Evolutionary conservation across 2,888 invertebrate species (phyloP).

Genomic region (Nephrocerus scutellatus): DNA sequence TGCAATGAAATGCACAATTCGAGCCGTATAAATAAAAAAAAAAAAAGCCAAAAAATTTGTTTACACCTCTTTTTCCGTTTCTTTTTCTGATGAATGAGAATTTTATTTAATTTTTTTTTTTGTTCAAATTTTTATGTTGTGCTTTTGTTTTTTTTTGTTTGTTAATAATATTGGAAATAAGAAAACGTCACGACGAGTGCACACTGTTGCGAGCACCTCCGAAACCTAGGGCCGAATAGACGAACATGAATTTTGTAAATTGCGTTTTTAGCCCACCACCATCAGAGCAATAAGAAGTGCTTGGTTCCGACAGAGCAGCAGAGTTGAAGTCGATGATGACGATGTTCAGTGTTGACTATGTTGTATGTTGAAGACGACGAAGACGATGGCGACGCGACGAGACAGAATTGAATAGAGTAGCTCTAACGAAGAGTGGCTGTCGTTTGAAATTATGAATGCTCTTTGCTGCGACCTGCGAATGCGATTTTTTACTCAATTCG

Average conservation of each 20-base stretch:
- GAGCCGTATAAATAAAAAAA: conserved; percentile 2
- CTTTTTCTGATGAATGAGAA: conserved; percentile 9
- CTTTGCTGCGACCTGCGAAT: too few species aligned
- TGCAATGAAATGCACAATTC: too few species aligned
- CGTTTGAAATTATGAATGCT: too few species aligned
- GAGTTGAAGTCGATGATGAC: too few species aligned
- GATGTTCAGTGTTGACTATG: too few species aligned
- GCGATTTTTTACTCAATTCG: too few species aligned
- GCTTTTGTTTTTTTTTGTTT: conserved; percentile 21
- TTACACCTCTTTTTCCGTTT: conserved; percentile 9
- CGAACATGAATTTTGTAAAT: conserved; percentile 46
- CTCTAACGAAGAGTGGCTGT: too few species aligned
- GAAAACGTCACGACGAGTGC: conserved; percentile 42
- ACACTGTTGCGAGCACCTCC: conserved; percentile 47
- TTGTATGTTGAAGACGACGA: too few species aligned
- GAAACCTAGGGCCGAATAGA: conserved; percentile 50
- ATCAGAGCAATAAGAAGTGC: too few species aligned
- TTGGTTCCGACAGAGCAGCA: too few species aligned
- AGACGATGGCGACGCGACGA: too few species aligned
- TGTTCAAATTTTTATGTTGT: conserved; percentile 12
- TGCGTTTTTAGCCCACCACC: conserved; percentile 43
- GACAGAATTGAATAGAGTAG: too few species aligned
- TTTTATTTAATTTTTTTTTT: conserved; percentile 13
- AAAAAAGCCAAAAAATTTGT: neutral
- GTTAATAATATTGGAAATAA: conserved; percentile 29